Evolutionary conservation across 2,113 vertebrate species (phyloP).

Genomic region (Sporophila hypoxantha): DNA sequence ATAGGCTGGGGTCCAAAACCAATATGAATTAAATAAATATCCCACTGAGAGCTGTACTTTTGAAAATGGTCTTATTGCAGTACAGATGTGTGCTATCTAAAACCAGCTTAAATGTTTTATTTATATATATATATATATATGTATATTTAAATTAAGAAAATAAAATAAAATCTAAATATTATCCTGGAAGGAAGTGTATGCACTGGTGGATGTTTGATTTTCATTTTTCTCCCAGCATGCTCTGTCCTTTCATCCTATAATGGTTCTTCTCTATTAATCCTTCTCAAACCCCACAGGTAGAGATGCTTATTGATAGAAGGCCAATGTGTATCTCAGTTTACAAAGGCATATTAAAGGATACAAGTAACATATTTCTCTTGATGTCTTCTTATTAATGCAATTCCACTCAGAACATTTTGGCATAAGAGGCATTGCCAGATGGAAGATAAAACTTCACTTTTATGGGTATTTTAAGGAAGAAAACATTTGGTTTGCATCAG

Average conservation of each 20-base stretch:
- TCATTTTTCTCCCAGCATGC: constrained; percentile 73
- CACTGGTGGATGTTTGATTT: constrained; percentile 69
- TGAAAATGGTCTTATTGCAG: constrained; percentile 65
- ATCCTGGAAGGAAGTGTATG: constrained; percentile 71
- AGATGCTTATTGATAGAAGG: constrained; percentile 71
- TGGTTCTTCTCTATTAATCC: constrained; percentile 70
- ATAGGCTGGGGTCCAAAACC: constrained; percentile 74
- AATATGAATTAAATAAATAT: constrained; percentile 73
- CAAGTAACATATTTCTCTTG: constrained; percentile 70
- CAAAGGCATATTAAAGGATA: constrained; percentile 65
- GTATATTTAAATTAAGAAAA: constrained; percentile 50
- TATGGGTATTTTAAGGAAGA: constrained; percentile 58
- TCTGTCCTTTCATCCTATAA: constrained; percentile 70
- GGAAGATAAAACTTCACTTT: constrained; percentile 69
- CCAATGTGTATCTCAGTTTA: constrained; percentile 56
- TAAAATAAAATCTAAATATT: constrained; percentile 66
- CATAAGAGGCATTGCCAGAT: constrained; percentile 70
- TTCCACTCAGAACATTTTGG: constrained; percentile 65
- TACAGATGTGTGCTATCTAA: constrained; percentile 70
- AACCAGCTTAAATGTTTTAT: constrained; percentile 55
- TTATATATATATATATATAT: constrained; percentile 1
- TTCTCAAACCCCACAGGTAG: constrained; percentile 68
- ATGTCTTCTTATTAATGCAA: constrained; percentile 71
- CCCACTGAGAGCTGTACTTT: constrained; percentile 70
- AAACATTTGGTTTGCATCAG: constrained; percentile 71